Percentiles rank a stretch among this genome's conserved stretches.
These are phyloP conservation scores for Pangasianodon gigas DNA, from an alignment of 2,113 vertebrate species.

Conservation along the genomic window DNA sequence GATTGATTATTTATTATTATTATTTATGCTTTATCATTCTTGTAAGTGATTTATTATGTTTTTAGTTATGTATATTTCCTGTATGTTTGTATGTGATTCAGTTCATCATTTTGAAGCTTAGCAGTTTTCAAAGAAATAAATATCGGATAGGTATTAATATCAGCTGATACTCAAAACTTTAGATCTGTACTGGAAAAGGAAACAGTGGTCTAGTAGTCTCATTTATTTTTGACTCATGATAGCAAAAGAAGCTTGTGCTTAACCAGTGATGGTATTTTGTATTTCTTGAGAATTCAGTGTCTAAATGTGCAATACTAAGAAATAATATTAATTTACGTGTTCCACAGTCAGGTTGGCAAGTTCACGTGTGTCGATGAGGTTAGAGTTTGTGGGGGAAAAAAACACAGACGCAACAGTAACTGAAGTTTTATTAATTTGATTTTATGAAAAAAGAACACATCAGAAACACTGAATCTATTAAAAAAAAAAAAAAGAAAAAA, in stretches of 20 bases:
- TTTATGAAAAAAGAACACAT: not conserved
- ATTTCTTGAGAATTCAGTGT: not conserved
- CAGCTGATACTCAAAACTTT: no score
- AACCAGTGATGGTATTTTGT: not conserved
- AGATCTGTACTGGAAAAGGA: not conserved
- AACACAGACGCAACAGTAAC: not conserved
- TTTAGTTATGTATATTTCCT: no score
- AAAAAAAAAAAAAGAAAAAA: not conserved
- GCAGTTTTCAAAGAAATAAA: no score
- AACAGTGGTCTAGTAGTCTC: not conserved
- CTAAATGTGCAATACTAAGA: not conserved
- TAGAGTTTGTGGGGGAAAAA: not conserved
- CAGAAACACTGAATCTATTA: not conserved
- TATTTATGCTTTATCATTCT: no score
- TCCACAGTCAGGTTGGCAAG: not conserved
- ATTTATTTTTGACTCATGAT: not conserved
- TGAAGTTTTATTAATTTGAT: not conserved
- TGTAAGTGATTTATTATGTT: no score
- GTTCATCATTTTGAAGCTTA: no score
- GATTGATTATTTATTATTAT: no score
- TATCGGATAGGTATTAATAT: no score
- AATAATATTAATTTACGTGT: not conserved
- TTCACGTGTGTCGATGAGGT: not conserved
- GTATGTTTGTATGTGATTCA: no score
- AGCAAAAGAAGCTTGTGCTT: not conserved